Base-by-base conservation (phyloP, 2,797 vertebrate genomes). In the Cetoscarus ocellatus region DNA sequence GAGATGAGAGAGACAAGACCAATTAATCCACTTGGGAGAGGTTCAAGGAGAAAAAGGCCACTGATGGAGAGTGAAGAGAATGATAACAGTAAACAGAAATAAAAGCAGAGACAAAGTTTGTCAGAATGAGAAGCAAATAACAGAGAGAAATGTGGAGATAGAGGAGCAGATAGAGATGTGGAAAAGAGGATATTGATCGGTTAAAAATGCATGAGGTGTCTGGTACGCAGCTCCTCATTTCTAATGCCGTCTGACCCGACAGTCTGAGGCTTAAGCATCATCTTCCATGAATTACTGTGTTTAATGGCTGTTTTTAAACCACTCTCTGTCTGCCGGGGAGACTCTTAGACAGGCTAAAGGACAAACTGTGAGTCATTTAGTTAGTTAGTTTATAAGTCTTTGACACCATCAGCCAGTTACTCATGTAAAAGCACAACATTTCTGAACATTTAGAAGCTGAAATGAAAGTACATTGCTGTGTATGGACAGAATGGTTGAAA, bases 151-250 rank as follows among this genome's bases (percentile, higher is more conserved):
- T 8, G n/a, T 13, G 64, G 45, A 7, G 48, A 69, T 8, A 7
- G 36, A 62, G 69, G 54, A 9, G 39, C 45, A 43, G 27, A 63
- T 39, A 61, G 70, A 76, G 75, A 85, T 59, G 63, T 52, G 76
- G 75, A 79, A 67, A 52, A 70, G 67, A 76, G 66, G 78, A 82
- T 88, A 86, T 86, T 65, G 87, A 86, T 82, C 70, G 67, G 74
- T 88, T 90, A 86, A 87, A 89, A 86, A 90, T 90, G 79, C 80
- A 91, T 83, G 87, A 86, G 60, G 72, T 78, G 85, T 84, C 80
- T 86, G 80, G 52, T 64, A 71, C 47, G 19, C 67, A 67, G 71
- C 70, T 71, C 50, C 62, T 84, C 75, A 72, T 80, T 67, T 76
- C 65, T 83, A 83, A 86, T 75, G 68, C 60, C 47, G 50, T 74